Percentiles rank a stretch among this genome's conserved stretches.
Evolutionary conservation across 2,797 vertebrate species (phyloP).

Genomic region (Yasuhikotakia modesta): DNA sequence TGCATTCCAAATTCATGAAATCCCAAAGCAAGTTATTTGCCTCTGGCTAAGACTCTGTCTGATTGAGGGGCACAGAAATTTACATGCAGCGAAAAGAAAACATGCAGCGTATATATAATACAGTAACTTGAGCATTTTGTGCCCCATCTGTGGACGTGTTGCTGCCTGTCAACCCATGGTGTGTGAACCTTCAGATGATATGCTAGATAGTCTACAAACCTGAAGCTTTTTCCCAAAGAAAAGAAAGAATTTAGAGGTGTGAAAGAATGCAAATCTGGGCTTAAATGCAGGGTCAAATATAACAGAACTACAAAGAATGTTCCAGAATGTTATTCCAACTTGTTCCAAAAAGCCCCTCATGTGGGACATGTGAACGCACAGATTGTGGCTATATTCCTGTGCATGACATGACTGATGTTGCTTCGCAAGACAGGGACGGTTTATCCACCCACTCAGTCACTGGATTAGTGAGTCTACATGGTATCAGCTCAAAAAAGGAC

Average conservation of each 20-base stretch:
- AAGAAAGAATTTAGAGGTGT: background rate
- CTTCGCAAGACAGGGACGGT: slow-evolving; percentile 59
- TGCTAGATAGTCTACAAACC: background rate
- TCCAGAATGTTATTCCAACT: background rate
- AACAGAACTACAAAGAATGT: background rate
- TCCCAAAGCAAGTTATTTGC: slow-evolving; percentile 59
- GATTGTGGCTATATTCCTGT: background rate
- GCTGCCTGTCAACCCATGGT: slow-evolving; percentile 33
- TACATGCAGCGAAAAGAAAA: slow-evolving; percentile 52
- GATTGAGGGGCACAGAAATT: slow-evolving; percentile 20
- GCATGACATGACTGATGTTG: slow-evolving; percentile 60
- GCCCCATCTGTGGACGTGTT: slow-evolving; percentile 14
- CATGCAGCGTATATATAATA: slow-evolving; percentile 40
- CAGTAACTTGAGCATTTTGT: slow-evolving; percentile 52
- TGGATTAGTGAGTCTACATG: slow-evolving; percentile 13
- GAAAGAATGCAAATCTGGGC: background rate
- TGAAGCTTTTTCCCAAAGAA: slow-evolving; percentile 4
- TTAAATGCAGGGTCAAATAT: background rate
- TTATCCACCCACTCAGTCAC: slow-evolving; percentile 4
- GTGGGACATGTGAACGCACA: slow-evolving; percentile 5
- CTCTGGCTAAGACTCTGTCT: slow-evolving; percentile 29
- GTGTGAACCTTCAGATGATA: slow-evolving; percentile 19
- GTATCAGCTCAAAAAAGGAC: background rate
- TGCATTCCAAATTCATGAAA: slow-evolving; percentile 65
- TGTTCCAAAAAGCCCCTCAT: background rate